Evolutionary conservation across 1,140 invertebrate genomes (phyloP).

Genomic region (Manduca sexta): DNA sequence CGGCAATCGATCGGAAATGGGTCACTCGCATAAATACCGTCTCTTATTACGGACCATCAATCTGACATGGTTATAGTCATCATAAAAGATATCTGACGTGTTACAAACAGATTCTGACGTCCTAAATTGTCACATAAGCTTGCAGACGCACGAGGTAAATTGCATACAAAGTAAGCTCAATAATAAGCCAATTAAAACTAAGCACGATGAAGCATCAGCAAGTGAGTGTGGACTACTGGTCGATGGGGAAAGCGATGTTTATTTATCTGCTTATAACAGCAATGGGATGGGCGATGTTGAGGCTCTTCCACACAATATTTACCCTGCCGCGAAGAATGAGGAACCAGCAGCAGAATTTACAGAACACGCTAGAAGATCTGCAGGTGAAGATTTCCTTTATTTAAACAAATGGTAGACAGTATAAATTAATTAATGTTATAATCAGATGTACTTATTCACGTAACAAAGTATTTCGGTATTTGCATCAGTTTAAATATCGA

Average conservation of each 20-base stretch:
- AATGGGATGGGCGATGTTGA: slow-evolving; percentile 66
- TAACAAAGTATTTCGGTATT: too few relatives aligned
- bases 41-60: background rate
- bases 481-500: too few relatives aligned
- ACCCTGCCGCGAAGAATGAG: slow-evolving; percentile 57
- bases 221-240: slow-evolving; percentile 69
- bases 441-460: too few relatives aligned
- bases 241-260: slow-evolving; percentile 63
- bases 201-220: slow-evolving; percentile 66
- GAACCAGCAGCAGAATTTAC: slow-evolving; percentile 53
- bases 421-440: too few relatives aligned
- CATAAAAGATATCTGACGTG: too few relatives aligned
- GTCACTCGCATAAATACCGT: slow-evolving; percentile 31
- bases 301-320: slow-evolving; percentile 66
- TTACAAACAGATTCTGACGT: background rate
- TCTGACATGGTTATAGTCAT: too few relatives aligned
- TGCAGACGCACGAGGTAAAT: too few relatives aligned
- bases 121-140: too few relatives aligned
- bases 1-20: slow-evolving; percentile 49
- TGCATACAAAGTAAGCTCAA: too few relatives aligned
- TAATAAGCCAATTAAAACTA: too few relatives aligned
- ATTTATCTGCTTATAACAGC: slow-evolving; percentile 60
- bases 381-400: slow-evolving; percentile 37
- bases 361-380: slow-evolving; percentile 46
- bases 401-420: too few relatives aligned